A percentile compares a stretch with the other conserved stretches of the same genome.
Evolutionary conservation across 2,797 vertebrate species (phyloP).

Genomic region (Miichthys miiuy): DNA sequence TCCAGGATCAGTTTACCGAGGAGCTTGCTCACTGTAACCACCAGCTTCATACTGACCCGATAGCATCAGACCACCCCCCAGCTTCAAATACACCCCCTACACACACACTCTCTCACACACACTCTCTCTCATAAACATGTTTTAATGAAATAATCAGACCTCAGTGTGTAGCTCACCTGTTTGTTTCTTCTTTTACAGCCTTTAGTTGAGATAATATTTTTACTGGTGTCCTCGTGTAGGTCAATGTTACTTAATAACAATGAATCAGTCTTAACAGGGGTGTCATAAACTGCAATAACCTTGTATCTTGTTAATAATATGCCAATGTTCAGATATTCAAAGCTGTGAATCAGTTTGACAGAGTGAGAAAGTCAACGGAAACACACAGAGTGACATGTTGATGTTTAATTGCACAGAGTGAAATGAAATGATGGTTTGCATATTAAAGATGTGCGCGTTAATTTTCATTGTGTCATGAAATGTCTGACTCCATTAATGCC

Average conservation of each 20-base stretch:
- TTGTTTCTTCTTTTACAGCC: constrained; percentile 27
- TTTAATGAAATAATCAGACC: background rate
- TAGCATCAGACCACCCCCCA: too few species aligned
- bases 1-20: constrained; percentile 61
- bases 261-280: background rate
- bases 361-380: background rate
- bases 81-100: background rate
- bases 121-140: background rate
- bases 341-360: background rate
- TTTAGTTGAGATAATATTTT: background rate
- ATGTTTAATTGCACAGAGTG: constrained; percentile 3
- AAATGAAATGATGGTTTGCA: too few species aligned
- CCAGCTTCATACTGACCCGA: background rate
- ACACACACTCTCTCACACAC: background rate
- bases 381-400: background rate
- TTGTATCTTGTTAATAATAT: constrained; percentile 16
- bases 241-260: constrained; percentile 7
- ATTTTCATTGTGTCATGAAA: background rate
- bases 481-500: background rate
- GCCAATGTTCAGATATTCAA: background rate
- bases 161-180: background rate
- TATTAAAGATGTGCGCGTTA: too few species aligned
- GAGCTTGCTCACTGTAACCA: constrained; percentile 17
- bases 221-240: background rate
- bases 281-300: constrained; percentile 1